phyloP scores from a whole-genome alignment of 2,888 invertebrate species.

The Cantharis nigra region DNA sequence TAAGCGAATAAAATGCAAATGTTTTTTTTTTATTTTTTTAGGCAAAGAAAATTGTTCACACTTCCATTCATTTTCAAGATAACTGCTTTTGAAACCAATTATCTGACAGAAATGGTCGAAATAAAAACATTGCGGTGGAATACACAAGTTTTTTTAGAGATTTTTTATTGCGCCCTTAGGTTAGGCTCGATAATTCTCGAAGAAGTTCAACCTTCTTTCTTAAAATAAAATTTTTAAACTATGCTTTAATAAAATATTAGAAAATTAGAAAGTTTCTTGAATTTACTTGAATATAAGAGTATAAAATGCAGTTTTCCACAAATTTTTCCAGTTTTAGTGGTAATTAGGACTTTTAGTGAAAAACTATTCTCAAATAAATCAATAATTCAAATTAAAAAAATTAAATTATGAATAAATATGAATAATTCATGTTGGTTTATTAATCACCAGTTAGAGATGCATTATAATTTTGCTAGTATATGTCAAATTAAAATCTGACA shows the following conservation, averaged over 20 bases:
- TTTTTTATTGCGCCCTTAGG: not conserved
- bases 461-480: too few relatives aligned
- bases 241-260: not conserved
- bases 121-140: not conserved
- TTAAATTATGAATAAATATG: too few relatives aligned
- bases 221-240: not conserved
- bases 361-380: too few relatives aligned
- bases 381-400: too few relatives aligned
- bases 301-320: not conserved
- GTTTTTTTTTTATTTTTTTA: not conserved
- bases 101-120: not conserved
- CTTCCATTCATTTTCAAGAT: not conserved
- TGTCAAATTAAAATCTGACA: too few relatives aligned
- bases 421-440: too few relatives aligned
- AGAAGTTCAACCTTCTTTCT: not conserved
- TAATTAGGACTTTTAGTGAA: not conserved
- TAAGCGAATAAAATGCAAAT: not conserved
- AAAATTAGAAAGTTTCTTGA: not conserved
- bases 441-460: too few relatives aligned
- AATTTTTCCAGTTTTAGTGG: not conserved
- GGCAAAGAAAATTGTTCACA: not conserved
- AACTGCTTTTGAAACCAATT: not conserved
- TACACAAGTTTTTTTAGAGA: not conserved
- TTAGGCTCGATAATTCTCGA: not conserved
- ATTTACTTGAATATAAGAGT: too few relatives aligned